A percentile compares a stretch with the other conserved stretches of the same genome.
These are phyloP conservation scores for Girardinichthys multiradiatus DNA, from an alignment of 2,113 vertebrate genomes.

Conservation along the genomic window DNA sequence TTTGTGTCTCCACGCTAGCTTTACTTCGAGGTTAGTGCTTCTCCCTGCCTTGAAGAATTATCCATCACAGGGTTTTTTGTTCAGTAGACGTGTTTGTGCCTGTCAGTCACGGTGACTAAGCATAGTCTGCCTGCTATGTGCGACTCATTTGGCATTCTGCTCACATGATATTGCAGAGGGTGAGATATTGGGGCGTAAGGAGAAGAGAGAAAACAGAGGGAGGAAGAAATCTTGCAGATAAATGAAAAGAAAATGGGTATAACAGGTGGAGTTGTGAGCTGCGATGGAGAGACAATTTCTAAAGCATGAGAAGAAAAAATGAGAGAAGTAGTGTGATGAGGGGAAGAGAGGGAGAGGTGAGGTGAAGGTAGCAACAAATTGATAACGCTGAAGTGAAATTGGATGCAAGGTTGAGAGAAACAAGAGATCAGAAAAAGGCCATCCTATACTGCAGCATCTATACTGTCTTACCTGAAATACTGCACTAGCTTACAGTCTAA, in stretches of 20 bases:
- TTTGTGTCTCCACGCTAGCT: not conserved
- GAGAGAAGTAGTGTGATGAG: constrained; percentile 31
- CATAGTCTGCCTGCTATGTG: constrained; percentile 29
- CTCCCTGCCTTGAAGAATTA: constrained; percentile 1
- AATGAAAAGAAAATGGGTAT: constrained; percentile 20
- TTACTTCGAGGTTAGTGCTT: not conserved
- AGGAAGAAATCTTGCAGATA: constrained; percentile 8
- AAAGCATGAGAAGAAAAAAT: constrained; percentile 7
- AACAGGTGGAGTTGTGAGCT: constrained; percentile 17
- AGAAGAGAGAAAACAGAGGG: constrained; percentile 21
- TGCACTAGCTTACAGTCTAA: not conserved
- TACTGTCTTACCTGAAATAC: not conserved
- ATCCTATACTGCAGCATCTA: not conserved
- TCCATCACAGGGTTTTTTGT: not conserved
- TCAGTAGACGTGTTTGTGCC: not conserved
- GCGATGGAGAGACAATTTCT: constrained; percentile 26
- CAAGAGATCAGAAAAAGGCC: not conserved
- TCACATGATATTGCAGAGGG: constrained; percentile 67
- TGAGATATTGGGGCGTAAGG: constrained; percentile 17
- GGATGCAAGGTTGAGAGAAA: constrained; percentile 50
- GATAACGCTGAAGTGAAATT: constrained; percentile 51
- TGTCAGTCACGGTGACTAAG: constrained; percentile 44
- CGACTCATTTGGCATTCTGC: constrained; percentile 68
- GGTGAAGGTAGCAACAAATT: constrained; percentile 11
- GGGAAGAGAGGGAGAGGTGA: constrained; percentile 19